phyloP scores from a whole-genome alignment of 2,797 vertebrate genomes.

The Eremophila alpestris region DNA sequence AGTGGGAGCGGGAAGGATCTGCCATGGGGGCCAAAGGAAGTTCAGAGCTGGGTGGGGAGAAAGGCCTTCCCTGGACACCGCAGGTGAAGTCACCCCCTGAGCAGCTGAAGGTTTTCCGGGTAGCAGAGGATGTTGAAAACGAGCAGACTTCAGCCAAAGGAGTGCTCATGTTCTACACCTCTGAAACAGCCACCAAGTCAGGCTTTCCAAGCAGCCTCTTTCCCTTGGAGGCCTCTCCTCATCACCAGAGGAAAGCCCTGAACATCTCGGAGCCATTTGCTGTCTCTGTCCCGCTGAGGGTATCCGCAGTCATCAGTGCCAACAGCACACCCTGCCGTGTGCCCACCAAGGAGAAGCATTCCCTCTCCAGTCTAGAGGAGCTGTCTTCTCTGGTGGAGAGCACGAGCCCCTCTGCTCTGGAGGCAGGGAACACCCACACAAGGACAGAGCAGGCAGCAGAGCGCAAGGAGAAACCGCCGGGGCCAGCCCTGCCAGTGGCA shows the following conservation, averaged over 20 bases:
- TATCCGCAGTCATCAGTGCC: slow-evolving; percentile 94
- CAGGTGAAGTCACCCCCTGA: slow-evolving; percentile 85
- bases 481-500: slow-evolving; percentile 4
- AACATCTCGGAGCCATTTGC: slow-evolving; percentile 98
- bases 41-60: slow-evolving; percentile 55
- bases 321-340: slow-evolving; percentile 93
- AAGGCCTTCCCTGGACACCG: slow-evolving; percentile 32
- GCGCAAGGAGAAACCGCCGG: slow-evolving; percentile 45
- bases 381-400: slow-evolving; percentile 69
- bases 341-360: slow-evolving; percentile 82
- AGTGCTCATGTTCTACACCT: slow-evolving; percentile 91
- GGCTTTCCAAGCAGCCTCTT: slow-evolving; percentile 92
- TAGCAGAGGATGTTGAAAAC: slow-evolving; percentile 80
- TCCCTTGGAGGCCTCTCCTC: slow-evolving; percentile 91
- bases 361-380: slow-evolving; percentile 78
- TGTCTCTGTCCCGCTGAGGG: slow-evolving; percentile 91
- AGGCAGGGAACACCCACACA: neutral
- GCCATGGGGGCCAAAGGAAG: slow-evolving; percentile 76
- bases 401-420: neutral
- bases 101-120: slow-evolving; percentile 94
- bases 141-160: slow-evolving; percentile 90
- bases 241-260: slow-evolving; percentile 92
- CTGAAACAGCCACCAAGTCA: slow-evolving; percentile 82
- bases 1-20: slow-evolving; percentile 83
- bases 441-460: slow-evolving; percentile 19